Evolutionary conservation across 2,797 vertebrate species (phyloP), one percentile per base, ranked within the genome.

Genomic region (Lophius americanus): DNA sequence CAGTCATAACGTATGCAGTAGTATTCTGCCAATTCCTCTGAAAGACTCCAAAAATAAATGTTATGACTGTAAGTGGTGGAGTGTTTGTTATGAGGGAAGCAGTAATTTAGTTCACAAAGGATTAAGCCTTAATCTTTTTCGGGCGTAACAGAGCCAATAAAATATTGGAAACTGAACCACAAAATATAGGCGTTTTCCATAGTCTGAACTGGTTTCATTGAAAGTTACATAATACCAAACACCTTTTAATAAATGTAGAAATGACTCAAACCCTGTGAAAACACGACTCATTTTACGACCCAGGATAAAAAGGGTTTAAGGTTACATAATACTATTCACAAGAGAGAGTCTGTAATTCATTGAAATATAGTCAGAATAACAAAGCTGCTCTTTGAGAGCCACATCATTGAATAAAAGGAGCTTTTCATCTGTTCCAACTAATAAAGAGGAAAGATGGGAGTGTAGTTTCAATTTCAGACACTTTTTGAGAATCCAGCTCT

Each of bases 351-450:
- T 3, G 50, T 59, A 39, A 62, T 42, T 57, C 14, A 53, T 62
- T 50, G 33, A 63, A 46, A 72, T 54, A 2, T 7, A 61, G 52
- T 55, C 54, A 54, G 53, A 50, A 57, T n/a, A 64, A 68, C 46
- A 58, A 38, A 72, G 13, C 0, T 9, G 42, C 51, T 75, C 54
- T 61, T 60, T 61, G 60, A 60, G 59, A 43, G 6, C 13, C 47
- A 4, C 2, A 38, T 62, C 33, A 1, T 4, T 0, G 56, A 43
- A 65, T 52, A 32, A 50, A 59, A 59, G 60, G 10, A 46, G 4
- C 46, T 54, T 59, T 60, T 81, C 66, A 60, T 81, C 59, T 53
- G 70, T 50, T 73, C 49, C 51, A 38, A 70, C 59, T 44, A 38
- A 67, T 5, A 41, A 23, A 64, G 32, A 10, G n/a, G 39, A 46